Evolutionary conservation across 1,140 invertebrate species (phyloP).

Genomic region (Seison nebaliae): DNA sequence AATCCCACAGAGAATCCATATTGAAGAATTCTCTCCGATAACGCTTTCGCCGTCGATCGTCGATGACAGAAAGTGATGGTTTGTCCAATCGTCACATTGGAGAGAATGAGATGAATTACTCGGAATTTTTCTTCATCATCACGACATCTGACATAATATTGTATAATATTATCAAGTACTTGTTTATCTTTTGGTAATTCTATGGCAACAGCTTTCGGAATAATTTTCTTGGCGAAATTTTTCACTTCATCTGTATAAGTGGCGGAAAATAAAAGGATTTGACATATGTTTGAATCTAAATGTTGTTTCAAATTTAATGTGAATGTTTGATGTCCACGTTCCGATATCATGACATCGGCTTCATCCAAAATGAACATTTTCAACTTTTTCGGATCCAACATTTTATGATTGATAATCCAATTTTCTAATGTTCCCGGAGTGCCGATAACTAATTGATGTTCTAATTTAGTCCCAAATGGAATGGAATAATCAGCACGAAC

Average conservation of each 20-base stretch:
- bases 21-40: conserved; percentile 54
- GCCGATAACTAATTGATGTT: conserved; percentile 77
- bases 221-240: conserved; percentile 77
- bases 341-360: conserved; percentile 94
- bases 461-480: conserved; percentile 35
- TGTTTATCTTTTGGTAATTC: conserved; percentile 67
- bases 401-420: conserved; percentile 61
- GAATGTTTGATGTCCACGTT: conserved; percentile 86
- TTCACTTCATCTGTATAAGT: conserved; percentile 80
- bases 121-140: conserved; percentile 50
- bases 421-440: conserved; percentile 39
- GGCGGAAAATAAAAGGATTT: conserved; percentile 95
- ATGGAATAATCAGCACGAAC: no score
- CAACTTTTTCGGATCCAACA: conserved; percentile 45
- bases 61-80: conserved; percentile 96
- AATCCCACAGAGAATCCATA: conserved; percentile 79
- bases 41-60: conserved; percentile 56
- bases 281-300: conserved; percentile 46
- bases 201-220: conserved; percentile 52
- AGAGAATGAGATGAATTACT: conserved; percentile 81
- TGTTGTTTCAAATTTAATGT: conserved; percentile 68
- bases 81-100: conserved; percentile 73
- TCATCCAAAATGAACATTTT: conserved; percentile 84
- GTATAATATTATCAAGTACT: conserved; percentile 80
- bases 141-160: conserved; percentile 72